Conservation (phyloP, 2,797 vertebrate genomes). For the Lepidocolaptes lacrymiger region DNA sequence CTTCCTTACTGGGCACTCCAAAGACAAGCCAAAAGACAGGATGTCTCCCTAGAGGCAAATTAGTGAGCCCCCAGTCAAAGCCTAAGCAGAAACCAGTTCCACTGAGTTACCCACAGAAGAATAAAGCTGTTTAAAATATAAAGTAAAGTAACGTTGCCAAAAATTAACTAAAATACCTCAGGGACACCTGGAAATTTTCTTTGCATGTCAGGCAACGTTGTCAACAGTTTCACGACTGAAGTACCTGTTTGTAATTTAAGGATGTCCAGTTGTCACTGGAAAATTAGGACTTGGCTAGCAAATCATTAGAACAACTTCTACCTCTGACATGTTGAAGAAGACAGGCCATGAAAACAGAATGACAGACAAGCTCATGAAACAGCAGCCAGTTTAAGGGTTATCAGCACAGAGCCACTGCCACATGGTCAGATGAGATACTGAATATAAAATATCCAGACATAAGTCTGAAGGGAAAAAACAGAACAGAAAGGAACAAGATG, state of each 20-base stretch:
- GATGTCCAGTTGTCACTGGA: background rate
- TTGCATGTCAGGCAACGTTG: background rate
- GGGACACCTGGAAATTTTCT: background rate
- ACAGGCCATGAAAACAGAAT: background rate
- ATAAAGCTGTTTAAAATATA: background rate
- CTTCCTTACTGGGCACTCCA: background rate
- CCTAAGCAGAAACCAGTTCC: background rate
- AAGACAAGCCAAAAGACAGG: background rate
- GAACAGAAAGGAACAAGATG: slow-evolving; percentile 8
- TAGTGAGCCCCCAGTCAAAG: background rate
- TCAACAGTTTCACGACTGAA: background rate
- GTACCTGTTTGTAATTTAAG: background rate
- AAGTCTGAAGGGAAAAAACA: background rate
- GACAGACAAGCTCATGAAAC: background rate
- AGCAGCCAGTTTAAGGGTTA: background rate
- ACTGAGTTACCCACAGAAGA: background rate
- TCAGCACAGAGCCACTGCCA: background rate
- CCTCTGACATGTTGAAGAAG: background rate
- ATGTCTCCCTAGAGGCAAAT: background rate
- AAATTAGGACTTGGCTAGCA: background rate
- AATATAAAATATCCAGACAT: background rate
- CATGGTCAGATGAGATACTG: background rate
- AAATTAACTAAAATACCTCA: background rate
- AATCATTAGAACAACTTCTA: background rate
- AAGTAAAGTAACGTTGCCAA: background rate